phyloP scores from a whole-genome alignment of 2,888 invertebrate species.

The Tipula vernalis region DNA sequence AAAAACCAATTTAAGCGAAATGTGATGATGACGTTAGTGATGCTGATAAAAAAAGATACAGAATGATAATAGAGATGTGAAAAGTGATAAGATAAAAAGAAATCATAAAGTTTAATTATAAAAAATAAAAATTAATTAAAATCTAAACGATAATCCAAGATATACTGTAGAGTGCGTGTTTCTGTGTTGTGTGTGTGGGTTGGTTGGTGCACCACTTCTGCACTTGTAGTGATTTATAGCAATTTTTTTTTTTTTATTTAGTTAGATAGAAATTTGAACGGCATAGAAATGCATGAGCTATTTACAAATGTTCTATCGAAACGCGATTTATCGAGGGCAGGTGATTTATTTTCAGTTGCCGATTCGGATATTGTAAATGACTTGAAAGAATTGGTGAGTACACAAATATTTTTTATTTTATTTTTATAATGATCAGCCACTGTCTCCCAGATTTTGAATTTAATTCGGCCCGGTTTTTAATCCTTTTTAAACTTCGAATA shows the following conservation, averaged over 20 bases:
- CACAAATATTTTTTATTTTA: neutral
- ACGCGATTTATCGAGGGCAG: constrained; percentile 80
- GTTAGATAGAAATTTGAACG: neutral
- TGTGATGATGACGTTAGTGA: neutral
- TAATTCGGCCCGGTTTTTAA: neutral
- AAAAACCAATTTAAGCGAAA: neutral
- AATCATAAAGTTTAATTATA: neutral
- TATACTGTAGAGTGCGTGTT: neutral
- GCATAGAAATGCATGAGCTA: constrained; percentile 71
- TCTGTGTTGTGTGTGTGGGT: neutral
- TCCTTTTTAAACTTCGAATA: no score
- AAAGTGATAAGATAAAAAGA: neutral
- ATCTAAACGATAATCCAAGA: neutral
- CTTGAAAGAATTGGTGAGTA: constrained; percentile 66
- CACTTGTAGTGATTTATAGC: neutral
- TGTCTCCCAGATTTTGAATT: no score
- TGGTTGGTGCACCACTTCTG: neutral
- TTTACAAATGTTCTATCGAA: constrained; percentile 81
- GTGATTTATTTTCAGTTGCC: constrained; percentile 78
- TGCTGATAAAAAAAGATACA: neutral
- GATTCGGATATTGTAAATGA: constrained; percentile 79
- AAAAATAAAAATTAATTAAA: neutral
- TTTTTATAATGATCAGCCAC: neutral
- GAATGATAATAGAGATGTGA: neutral
- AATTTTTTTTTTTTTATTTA: neutral